Evolutionary conservation across 2,888 invertebrate genomes (phyloP), one percentile per base, ranked within the genome.

Genomic region (Alloplasta piceator): DNA sequence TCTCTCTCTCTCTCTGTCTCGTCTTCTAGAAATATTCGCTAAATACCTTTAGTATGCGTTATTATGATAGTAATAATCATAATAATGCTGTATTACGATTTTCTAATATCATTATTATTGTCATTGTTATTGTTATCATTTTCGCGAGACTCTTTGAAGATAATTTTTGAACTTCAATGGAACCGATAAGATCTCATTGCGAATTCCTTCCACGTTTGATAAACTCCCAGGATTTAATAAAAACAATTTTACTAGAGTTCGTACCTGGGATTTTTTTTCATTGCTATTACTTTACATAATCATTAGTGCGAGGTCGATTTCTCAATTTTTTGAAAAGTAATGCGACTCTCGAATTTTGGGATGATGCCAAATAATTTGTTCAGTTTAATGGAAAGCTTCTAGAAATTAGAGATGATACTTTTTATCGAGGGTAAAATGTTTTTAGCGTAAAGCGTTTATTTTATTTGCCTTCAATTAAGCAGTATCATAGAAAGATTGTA

Each of bases 1-100:
- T 56, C 10, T 14, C n/a, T 61, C 7, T 61, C 2, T 61, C 10
- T 41, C 61, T 63, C 63, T 26, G 41, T 16, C 26, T 12, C 26
- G 26, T 26, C 26, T 14, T 52, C 9, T 4, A 14, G 38, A 16
- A 26, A 26, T 26, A 26, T 38, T 48, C 12, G 6, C 7, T 36
- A 1, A 2, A 48, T 39, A n/a, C 14, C n/a, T 39, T 46, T 5
- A 5, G n/a, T 12, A 43, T 6, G 9, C 16, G 9, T 52, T 14
- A 46, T 72, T 52, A 63, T 70, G 12, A 43, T 39, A n/a, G 66
- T 48, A 76, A 68, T 68, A 60, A 9, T n/a, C n/a, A n/a, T 60
- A 43, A 38, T n/a, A 26, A 16, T 55, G 52, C 36, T n/a, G n/a
- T 63, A 63, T 63, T 38, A 10, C 14, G 9, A 56, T 46, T 38